Evolutionary conservation across 2,888 invertebrate species (phyloP).

Genomic region (Chelonus formosanus): DNA sequence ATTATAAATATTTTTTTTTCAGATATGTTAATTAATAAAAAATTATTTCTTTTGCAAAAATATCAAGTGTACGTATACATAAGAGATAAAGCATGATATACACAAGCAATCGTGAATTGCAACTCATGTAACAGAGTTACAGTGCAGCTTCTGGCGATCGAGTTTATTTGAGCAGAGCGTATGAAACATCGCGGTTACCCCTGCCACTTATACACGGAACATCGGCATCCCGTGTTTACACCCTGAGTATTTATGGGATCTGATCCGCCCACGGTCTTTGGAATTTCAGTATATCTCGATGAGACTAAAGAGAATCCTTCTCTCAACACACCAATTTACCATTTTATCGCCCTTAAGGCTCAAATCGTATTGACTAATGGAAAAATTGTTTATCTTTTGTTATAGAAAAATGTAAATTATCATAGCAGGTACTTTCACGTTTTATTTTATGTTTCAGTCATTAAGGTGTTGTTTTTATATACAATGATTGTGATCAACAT

Average conservation of each 20-base stretch:
- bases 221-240: constrained; percentile 58
- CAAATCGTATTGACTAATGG: background rate
- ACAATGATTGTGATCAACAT: too few relatives aligned
- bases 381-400: constrained; percentile 1
- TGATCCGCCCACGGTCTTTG: constrained; percentile 55
- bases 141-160: constrained; percentile 25
- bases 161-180: constrained; percentile 24
- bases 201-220: constrained; percentile 43
- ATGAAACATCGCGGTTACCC: constrained; percentile 10
- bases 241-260: constrained; percentile 57
- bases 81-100: background rate
- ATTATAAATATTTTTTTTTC: too few relatives aligned
- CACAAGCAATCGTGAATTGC: constrained; percentile 15
- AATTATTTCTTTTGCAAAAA: too few relatives aligned
- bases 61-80: too few relatives aligned
- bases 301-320: constrained; percentile 22
- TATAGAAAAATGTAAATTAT: background rate
- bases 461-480: too few relatives aligned
- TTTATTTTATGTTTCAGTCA: too few relatives aligned
- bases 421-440: too few relatives aligned
- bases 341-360: background rate
- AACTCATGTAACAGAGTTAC: constrained; percentile 23
- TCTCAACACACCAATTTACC: constrained; percentile 24
- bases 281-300: constrained; percentile 31
- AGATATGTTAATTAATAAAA: too few relatives aligned